phyloP scores from a whole-genome alignment of 2,888 invertebrate species.

The Drosophila pegasa region DNA sequence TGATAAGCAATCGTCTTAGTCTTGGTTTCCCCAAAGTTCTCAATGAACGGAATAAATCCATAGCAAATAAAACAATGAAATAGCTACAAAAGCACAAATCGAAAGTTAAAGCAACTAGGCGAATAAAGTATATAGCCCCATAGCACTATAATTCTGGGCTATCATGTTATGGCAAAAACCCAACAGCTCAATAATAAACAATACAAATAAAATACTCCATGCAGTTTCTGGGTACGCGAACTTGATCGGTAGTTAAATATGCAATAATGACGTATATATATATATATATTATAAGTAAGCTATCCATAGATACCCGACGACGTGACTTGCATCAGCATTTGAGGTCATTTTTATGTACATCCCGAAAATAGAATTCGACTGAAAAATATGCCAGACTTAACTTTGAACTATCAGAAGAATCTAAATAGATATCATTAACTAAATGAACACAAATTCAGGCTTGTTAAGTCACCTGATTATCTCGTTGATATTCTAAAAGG shows the following conservation, averaged over 20 bases:
- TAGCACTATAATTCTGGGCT: slow-evolving; percentile 15
- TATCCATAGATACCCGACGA: slow-evolving; percentile 11
- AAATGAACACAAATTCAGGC: neutral
- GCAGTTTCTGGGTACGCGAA: slow-evolving; percentile 21
- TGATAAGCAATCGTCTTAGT: slow-evolving; percentile 47
- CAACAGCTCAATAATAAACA: slow-evolving; percentile 28
- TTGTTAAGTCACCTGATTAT: slow-evolving; percentile 15
- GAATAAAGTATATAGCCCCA: slow-evolving; percentile 27
- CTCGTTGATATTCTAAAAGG: slow-evolving; percentile 21
- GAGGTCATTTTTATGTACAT: neutral
- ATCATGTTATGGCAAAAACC: slow-evolving; percentile 30
- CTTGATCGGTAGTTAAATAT: slow-evolving; percentile 39
- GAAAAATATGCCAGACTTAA: slow-evolving; percentile 27
- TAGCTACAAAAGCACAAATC: slow-evolving; percentile 15
- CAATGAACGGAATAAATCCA: slow-evolving; percentile 47
- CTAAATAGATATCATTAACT: slow-evolving; percentile 17
- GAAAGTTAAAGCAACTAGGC: slow-evolving; percentile 27
- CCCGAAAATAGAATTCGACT: slow-evolving; percentile 40
- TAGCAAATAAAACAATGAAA: slow-evolving; percentile 9
- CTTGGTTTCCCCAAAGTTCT: slow-evolving; percentile 28
- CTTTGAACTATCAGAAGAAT: neutral
- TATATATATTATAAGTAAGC: slow-evolving; percentile 6
- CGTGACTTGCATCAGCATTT: slow-evolving; percentile 34
- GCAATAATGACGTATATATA: slow-evolving; percentile 10
- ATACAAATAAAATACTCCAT: slow-evolving; percentile 6